phyloP scores from a whole-genome alignment of 1,140 invertebrate species.

The roundworm (Caenorhabditis elegans) region WBcel235 BX284604.4:3765501-3766000 shows the following conservation, averaged over 20 bases:
- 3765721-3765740: conserved; percentile 13
- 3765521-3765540: neutral
- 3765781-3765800: neutral
- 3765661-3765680: neutral
- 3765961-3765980: no score
- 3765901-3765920: no score
- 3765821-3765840: conserved; percentile 24
- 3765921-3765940: no score
- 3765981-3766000: no score
- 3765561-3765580: neutral
- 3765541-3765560: neutral
- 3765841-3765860: neutral
- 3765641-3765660: conserved; percentile 4
- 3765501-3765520: neutral
- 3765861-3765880: conserved; percentile 23
- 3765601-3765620: neutral
- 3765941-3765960: no score
- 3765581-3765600: neutral
- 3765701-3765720: conserved; percentile 30
- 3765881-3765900: no score
- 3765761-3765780: neutral
- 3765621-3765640: conserved; percentile 2
- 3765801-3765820: conserved; percentile 10
- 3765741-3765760: neutral
- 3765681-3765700: neutral